phyloP scores from a whole-genome alignment of 1,140 invertebrate genomes.

The Penaeus indicus region DNA sequence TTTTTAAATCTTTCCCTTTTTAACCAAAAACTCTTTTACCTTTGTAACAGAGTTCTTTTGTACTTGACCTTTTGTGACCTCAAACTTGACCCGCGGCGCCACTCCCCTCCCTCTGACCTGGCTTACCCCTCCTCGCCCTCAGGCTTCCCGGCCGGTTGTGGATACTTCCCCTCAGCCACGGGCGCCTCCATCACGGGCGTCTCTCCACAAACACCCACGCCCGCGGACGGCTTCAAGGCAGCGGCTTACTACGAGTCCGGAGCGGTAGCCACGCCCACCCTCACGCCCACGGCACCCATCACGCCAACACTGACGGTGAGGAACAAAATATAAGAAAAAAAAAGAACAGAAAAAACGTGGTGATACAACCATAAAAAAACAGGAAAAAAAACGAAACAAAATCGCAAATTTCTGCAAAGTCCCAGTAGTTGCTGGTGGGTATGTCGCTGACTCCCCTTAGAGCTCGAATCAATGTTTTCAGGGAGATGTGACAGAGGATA shows the following conservation, averaged over 20 bases:
- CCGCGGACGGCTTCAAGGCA: conserved; percentile 65
- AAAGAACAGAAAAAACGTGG: not conserved
- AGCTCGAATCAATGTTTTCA: conserved; percentile 26
- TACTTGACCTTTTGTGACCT: not conserved
- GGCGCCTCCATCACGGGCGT: conserved; percentile 64
- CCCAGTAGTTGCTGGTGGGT: not conserved
- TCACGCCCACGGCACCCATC: conserved; percentile 66
- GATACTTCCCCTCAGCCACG: conserved; percentile 65
- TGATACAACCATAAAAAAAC: not conserved
- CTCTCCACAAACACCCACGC: conserved; percentile 65
- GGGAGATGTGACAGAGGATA: conserved; percentile 57
- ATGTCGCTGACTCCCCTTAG: not conserved
- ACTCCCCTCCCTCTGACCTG: conserved; percentile 12
- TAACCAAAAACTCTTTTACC: not conserved
- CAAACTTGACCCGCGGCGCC: not conserved
- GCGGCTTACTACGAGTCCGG: conserved; percentile 65
- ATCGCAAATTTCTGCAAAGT: not conserved
- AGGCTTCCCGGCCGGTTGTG: conserved; percentile 65
- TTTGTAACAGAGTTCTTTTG: not conserved
- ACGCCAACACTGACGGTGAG: conserved; percentile 64
- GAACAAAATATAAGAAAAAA: not conserved
- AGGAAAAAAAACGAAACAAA: not conserved
- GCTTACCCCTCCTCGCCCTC: conserved; percentile 23
- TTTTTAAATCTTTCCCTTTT: not conserved
- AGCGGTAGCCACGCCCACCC: conserved; percentile 65